phyloP scores from a whole-genome alignment of 2,797 vertebrate genomes.

The Halcyon chelicuti region DNA sequence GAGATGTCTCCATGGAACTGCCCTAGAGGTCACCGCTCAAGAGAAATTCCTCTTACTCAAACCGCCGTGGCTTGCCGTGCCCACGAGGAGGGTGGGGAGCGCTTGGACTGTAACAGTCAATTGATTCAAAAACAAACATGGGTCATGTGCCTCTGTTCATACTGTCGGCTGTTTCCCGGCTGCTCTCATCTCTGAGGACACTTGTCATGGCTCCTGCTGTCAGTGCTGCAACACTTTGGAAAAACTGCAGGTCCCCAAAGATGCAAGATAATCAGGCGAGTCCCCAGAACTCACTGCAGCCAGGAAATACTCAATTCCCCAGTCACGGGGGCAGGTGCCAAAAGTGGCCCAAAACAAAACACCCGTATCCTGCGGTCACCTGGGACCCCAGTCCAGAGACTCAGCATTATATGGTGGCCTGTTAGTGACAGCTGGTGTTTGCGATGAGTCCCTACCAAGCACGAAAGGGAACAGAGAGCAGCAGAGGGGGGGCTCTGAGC shows the following conservation, averaged over 20 bases:
- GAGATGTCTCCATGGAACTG: background rate
- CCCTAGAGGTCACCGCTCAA: background rate
- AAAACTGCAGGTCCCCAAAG: background rate
- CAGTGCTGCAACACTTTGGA: background rate
- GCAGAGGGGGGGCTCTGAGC: background rate
- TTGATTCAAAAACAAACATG: background rate
- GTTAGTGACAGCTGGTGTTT: background rate
- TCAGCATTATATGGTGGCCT: background rate
- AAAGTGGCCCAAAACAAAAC: background rate
- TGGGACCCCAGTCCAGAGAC: background rate
- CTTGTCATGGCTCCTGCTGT: background rate
- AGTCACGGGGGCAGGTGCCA: background rate
- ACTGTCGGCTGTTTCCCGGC: fast-evolving
- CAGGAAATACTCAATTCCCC: background rate
- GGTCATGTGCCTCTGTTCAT: background rate
- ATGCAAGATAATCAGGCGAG: background rate
- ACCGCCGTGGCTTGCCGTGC: fast-evolving
- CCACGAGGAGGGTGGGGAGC: background rate
- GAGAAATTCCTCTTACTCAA: background rate
- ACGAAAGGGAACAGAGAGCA: background rate
- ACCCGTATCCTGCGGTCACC: background rate
- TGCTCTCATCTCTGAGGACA: background rate
- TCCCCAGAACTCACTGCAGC: background rate
- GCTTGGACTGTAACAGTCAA: fast-evolving
- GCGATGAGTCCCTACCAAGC: background rate